Conservation (phyloP, 2,113 vertebrate genomes). For the Melanerpes formicivorus region DNA sequence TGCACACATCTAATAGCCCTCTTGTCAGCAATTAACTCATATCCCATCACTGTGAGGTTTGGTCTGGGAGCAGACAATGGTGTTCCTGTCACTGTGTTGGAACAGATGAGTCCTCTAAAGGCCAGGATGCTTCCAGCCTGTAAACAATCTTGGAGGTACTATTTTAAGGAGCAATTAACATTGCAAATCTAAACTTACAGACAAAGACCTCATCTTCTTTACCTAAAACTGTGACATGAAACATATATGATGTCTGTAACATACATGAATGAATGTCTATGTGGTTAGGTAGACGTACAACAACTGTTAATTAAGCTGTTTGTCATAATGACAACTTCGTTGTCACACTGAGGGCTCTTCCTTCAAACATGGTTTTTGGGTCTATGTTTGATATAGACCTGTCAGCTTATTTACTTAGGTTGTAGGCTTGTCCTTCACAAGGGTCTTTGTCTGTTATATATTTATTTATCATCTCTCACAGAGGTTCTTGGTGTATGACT, state of each 20-base stretch:
- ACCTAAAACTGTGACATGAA: background rate
- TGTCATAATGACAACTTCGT: background rate
- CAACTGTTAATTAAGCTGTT: background rate
- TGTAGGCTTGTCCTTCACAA: background rate
- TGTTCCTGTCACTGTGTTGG: background rate
- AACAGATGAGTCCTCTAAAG: background rate
- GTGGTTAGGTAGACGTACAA: background rate
- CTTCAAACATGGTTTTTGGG: fast-evolving
- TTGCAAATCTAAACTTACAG: background rate
- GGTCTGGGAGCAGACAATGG: background rate
- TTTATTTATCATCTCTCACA: background rate
- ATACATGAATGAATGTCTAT: background rate
- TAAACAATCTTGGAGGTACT: background rate
- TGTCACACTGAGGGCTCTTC: background rate
- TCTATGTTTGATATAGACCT: background rate
- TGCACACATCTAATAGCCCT: background rate
- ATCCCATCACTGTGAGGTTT: background rate
- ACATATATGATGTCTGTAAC: background rate
- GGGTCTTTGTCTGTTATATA: background rate
- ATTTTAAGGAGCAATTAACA: background rate
- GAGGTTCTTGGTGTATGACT: background rate
- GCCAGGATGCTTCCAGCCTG: background rate
- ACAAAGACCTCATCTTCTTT: background rate
- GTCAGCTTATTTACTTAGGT: background rate
- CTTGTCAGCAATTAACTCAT: background rate